Base-by-base conservation (phyloP, 2,113 vertebrate genomes). In the Ctenodactylus gundi region DNA sequence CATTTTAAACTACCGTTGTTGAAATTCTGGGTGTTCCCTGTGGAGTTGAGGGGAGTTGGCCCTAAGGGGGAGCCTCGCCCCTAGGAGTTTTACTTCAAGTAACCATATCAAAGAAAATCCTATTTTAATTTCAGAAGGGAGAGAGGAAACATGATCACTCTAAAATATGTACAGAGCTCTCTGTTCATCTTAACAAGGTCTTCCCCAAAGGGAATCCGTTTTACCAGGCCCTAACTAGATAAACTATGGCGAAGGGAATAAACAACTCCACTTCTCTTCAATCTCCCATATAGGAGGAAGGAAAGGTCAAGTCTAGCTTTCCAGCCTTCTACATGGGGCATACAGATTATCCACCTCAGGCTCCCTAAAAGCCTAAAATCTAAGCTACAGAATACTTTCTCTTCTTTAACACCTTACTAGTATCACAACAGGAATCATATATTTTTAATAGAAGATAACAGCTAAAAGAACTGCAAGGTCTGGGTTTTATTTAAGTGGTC, bases 41-140 rank as follows among this genome's bases (percentile, higher is more conserved):
- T 31, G 18, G 41, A 17, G 14, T 44, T 29, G 8, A 81, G 4
- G 11, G 7, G 13, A 58, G 9, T 8, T 2, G 23, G 11, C 64
- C 17, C 6, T 39, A 1, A 10, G 10, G 18, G 20, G 31, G 3
- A 75, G 2, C 3, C 23, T 4, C 17, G 57, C 17, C 31, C 3
- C 34, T 88, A 3, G 20, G 44, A 70, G 7, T 73, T 53, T 64
- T 46, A 76, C 8, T 29, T 53, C 17, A 25, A 88, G 18, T 9
- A 20, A 46, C 0, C 13, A 7, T 58, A 51, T 11, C 12, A 81
- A 51, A 85, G 65, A 85, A 94, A 68, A 76, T n/a, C 1, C 18
- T 85, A 12, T 58, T 81, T 14, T 39, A 7, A 15, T 78, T 72
- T 46, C 21, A 76, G 2, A 10, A 72, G 18, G 31, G 11, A 34